A percentile compares a stretch with the other conserved stretches of the same genome.
These are phyloP conservation scores for Chaitophorus viminalis DNA, from an alignment of 2,888 invertebrate species.

Conservation along the genomic window DNA sequence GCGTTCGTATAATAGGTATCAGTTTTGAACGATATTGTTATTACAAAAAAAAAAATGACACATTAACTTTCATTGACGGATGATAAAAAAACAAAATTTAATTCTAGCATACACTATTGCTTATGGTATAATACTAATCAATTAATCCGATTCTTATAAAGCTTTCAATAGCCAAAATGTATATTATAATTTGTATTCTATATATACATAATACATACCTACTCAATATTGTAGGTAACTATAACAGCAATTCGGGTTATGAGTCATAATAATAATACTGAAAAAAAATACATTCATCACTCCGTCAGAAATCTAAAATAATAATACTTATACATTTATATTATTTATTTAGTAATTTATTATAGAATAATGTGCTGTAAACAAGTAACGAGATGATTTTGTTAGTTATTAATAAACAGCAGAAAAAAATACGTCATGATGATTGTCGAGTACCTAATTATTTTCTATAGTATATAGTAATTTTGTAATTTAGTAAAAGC, in stretches of 20 bases:
- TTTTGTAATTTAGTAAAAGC: conserved; percentile 8
- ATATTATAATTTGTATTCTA: too few species aligned
- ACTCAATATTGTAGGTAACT: too few species aligned
- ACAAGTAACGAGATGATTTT: neutral
- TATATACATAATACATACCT: too few species aligned
- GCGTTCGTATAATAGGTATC: too few species aligned
- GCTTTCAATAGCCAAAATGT: too few species aligned
- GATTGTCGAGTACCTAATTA: neutral
- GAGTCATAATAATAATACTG: too few species aligned
- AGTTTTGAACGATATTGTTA: neutral
- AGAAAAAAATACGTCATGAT: neutral
- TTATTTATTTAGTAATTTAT: too few species aligned
- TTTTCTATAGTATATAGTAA: neutral
- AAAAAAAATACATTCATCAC: too few species aligned
- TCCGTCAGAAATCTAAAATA: too few species aligned
- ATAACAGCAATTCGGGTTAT: neutral
- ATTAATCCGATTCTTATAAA: too few species aligned
- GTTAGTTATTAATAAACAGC: neutral
- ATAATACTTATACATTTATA: too few species aligned
- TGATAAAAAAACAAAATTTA: neutral
- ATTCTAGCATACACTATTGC: neutral
- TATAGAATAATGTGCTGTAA: too few species aligned
- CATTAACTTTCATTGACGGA: neutral
- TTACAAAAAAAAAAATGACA: neutral
- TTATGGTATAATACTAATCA: neutral